Conservation (phyloP, 2,113 vertebrate species). For the Vanacampus margaritifer region DNA sequence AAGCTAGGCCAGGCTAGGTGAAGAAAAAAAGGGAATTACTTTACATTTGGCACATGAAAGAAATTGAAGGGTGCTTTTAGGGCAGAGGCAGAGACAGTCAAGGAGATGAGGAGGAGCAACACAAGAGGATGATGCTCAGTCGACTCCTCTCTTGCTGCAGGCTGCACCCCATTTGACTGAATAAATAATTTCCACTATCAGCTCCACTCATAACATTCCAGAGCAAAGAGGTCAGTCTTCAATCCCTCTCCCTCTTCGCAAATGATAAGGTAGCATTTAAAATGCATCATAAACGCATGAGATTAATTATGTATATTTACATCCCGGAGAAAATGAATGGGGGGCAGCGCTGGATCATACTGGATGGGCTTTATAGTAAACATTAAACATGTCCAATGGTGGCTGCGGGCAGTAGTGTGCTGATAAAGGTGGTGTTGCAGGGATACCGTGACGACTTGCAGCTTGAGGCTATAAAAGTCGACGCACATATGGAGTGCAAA, state of each 20-base stretch:
- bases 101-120: slow-evolving; percentile 31
- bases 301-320: slow-evolving; percentile 73
- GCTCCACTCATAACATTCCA: slow-evolving; percentile 46
- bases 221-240: slow-evolving; percentile 52
- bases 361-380: slow-evolving; percentile 69
- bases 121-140: slow-evolving; percentile 38
- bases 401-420: slow-evolving; percentile 39
- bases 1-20: slow-evolving; percentile 22
- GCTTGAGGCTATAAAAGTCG: slow-evolving; percentile 46
- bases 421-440: slow-evolving; percentile 40
- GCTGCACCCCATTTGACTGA: slow-evolving; percentile 53
- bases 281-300: slow-evolving; percentile 63
- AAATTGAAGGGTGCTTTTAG: slow-evolving; percentile 29
- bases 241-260: slow-evolving; percentile 34
- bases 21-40: slow-evolving; percentile 45
- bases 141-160: slow-evolving; percentile 43
- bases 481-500: slow-evolving; percentile 43
- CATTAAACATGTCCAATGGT: slow-evolving; percentile 64
- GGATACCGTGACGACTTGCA: slow-evolving; percentile 28
- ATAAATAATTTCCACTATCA: slow-evolving; percentile 63
- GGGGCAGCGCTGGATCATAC: slow-evolving; percentile 61
- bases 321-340: slow-evolving; percentile 41
- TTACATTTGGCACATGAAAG: slow-evolving; percentile 40
- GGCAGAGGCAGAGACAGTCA: slow-evolving; percentile 29
- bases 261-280: slow-evolving; percentile 64